Evolutionary conservation across 2,888 invertebrate species (phyloP), one percentile per base, ranked within the genome.

Genomic region (Diploptera punctata): DNA sequence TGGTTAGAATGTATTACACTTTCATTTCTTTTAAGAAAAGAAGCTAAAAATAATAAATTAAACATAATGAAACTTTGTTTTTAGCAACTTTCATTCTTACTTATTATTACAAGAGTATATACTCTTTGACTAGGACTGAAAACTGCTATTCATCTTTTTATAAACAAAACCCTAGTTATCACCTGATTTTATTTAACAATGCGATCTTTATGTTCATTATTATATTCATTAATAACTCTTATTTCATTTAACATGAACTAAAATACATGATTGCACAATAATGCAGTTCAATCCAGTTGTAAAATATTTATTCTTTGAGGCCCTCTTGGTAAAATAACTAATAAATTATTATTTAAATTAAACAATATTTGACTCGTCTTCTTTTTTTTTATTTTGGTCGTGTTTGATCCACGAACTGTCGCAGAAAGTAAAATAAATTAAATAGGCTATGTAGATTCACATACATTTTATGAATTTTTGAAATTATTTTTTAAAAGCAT

Each of bases 1-100:
- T 71, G 71, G 71, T 71, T 52, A 65, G 18, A 70, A 62, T 65
- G 52, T 65, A 71, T 67, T 70, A 70, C 62, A 62, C 61, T 70
- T 71, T 65, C 24, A 65, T 62, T 57, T 60, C 71, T 65, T 52
- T 49, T 52, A 65, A 65, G 47, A 65, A 65, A 65, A 26, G 2
- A 65, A 60, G 10, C 33, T 72, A 43, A 49, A 62, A 69, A 44
- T 68, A 70, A 70, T 71, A 71, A 71, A 71, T 71, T 67, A 71
- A 69, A 26, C 52, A 52, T 38, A 52, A 26, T 67, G n/a, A 67
- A 67, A 43, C n/a, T 44, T 26, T 29, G 9, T 49, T 67, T 47
- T 18, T 21, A 29, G n/a, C 13, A 24, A 67, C 47, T 7, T 67
- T 26, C 44, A 67, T 24, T 47, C 44, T 18, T 47, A 65, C 43